These are phyloP conservation scores for Reticulitermes lucifugus DNA, from an alignment of 2,888 invertebrate genomes.

Conservation along the genomic window DNA sequence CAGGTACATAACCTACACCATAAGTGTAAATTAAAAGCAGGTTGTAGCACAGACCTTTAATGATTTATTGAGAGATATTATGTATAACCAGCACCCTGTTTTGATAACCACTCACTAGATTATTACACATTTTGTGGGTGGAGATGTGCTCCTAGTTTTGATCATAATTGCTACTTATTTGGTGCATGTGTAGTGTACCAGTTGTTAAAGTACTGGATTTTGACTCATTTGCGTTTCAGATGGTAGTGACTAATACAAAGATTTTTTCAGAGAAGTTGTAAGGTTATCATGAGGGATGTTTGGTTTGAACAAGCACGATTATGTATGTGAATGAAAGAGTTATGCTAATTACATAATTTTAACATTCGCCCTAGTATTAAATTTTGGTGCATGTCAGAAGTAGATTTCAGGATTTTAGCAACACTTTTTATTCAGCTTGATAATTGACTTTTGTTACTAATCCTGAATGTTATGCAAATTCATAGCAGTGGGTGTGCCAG, in stretches of 20 bases:
- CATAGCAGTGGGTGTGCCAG: too few relatives aligned
- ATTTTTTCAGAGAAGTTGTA: neutral
- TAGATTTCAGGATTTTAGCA: too few relatives aligned
- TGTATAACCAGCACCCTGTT: neutral
- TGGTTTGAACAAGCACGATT: neutral
- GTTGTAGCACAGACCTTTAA: neutral
- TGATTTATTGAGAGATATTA: neutral
- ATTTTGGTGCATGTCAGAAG: too few relatives aligned
- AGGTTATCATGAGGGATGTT: neutral
- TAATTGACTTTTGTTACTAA: too few relatives aligned
- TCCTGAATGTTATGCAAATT: too few relatives aligned
- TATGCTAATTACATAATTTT: neutral
- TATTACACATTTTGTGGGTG: neutral
- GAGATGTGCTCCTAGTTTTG: neutral
- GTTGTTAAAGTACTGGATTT: neutral
- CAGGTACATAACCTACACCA: neutral
- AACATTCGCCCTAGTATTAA: too few relatives aligned
- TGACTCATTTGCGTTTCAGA: neutral
- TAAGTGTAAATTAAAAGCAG: neutral
- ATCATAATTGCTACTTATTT: neutral
- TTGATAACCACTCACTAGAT: neutral
- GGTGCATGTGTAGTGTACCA: too few relatives aligned
- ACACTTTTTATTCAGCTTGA: too few relatives aligned
- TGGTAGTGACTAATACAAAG: neutral
- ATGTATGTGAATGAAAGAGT: neutral